Conservation (phyloP, 2,888 invertebrate genomes). For the Minunthozetes semirufus region DNA sequence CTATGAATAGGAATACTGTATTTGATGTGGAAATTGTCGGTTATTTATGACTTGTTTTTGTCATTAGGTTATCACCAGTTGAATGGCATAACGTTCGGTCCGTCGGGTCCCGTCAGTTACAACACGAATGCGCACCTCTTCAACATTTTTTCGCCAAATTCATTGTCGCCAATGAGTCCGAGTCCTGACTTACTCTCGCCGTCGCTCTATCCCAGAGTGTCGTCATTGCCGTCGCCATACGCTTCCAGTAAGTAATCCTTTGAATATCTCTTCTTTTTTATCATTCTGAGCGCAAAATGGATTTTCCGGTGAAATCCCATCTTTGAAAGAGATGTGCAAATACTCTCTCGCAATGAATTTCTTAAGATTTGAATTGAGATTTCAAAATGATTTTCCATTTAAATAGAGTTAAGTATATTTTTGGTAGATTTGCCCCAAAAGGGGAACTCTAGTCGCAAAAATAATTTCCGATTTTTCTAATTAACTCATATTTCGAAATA, state of each 20-base stretch:
- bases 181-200: slow-evolving; percentile 16
- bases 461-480: too few species aligned
- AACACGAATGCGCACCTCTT: slow-evolving; percentile 14
- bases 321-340: too few species aligned
- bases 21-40: not conserved
- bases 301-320: not conserved
- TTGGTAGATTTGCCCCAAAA: too few species aligned
- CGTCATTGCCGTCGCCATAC: slow-evolving; percentile 20
- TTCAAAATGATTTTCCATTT: too few species aligned
- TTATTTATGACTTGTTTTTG: not conserved
- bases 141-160: slow-evolving; percentile 26
- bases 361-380: too few species aligned
- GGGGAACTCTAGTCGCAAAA: too few species aligned
- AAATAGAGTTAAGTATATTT: too few species aligned
- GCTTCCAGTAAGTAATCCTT: slow-evolving; percentile 10
- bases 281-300: not conserved
- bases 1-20: not conserved
- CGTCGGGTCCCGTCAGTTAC: slow-evolving; percentile 20
- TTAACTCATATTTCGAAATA: too few species aligned
- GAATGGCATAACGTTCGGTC: slow-evolving; percentile 17
- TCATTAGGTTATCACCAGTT: slow-evolving; percentile 22
- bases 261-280: not conserved
- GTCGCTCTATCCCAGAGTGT: slow-evolving; percentile 20
- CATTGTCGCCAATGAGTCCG: slow-evolving; percentile 23
- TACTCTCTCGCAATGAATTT: too few species aligned